Evolutionary conservation across 53 echinoderm and acorn worm species (phyloP).

Genomic region (Echinometra lucunter): DNA sequence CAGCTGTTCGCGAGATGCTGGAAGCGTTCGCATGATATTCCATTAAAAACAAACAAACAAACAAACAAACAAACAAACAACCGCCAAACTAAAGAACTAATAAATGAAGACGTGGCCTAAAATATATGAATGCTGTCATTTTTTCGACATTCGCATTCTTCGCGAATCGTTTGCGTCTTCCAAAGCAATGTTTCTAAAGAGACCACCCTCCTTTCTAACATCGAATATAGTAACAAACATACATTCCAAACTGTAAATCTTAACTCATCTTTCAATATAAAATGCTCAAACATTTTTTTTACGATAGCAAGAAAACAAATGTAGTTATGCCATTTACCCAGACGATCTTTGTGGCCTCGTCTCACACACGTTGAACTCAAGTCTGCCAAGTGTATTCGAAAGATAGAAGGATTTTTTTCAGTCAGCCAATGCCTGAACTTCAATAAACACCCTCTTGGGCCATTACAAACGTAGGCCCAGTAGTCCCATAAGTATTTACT

Average conservation of each 20-base stretch:
- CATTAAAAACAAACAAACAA: no score
- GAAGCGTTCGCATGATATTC: no score
- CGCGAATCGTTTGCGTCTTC: no score
- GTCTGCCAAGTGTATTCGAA: background rate
- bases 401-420: background rate
- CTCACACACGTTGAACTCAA: background rate
- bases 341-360: background rate
- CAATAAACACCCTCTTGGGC: slow-evolving; percentile 1
- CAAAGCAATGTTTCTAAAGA: background rate
- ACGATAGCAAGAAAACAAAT: background rate
- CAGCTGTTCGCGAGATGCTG: no score
- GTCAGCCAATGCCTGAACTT: background rate
- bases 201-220: background rate
- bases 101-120: no score
- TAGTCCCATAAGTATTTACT: background rate
- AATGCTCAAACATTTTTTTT: background rate
- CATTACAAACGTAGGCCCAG: background rate
- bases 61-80: no score
- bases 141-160: no score
- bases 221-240: background rate
- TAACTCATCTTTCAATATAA: background rate
- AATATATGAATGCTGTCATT: no score
- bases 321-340: background rate
- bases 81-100: no score
- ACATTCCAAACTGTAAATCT: background rate